Conservation (phyloP, 64 coral and sea anemone genomes). For the Acropora tenuis region DNA sequence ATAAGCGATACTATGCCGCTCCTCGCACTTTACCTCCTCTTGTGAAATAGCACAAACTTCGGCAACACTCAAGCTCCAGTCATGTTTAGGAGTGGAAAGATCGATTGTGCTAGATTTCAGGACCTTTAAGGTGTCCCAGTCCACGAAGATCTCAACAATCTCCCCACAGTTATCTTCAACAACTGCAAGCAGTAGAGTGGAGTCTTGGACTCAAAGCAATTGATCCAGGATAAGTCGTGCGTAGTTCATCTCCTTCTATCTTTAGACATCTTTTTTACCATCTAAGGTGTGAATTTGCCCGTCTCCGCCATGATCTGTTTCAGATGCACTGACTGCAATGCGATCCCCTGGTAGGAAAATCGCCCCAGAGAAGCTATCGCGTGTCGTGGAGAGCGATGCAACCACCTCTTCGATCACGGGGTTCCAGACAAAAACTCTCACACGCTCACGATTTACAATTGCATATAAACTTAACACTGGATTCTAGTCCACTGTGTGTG, state of each 20-base stretch:
- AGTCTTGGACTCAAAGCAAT: slow-evolving; percentile 42
- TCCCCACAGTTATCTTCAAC: background rate
- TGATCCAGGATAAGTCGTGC: slow-evolving; percentile 29
- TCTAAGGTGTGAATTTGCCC: background rate
- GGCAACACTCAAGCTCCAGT: background rate
- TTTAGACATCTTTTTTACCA: background rate
- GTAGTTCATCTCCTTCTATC: background rate
- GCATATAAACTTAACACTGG: slow-evolving; percentile 14
- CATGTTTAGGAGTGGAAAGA: background rate
- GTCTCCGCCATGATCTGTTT: background rate
- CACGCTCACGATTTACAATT: background rate
- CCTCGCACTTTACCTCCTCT: slow-evolving; percentile 16
- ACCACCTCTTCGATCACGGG: background rate
- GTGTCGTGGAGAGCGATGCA: background rate
- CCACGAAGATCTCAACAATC: slow-evolving; percentile 48
- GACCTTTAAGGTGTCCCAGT: slow-evolving; percentile 46
- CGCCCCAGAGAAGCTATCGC: background rate
- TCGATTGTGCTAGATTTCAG: slow-evolving; percentile 34
- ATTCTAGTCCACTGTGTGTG: background rate
- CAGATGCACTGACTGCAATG: background rate
- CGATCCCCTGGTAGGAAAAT: background rate
- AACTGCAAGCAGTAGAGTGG: slow-evolving; percentile 24
- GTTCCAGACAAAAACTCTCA: background rate
- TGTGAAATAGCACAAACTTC: slow-evolving; percentile 35
- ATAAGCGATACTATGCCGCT: slow-evolving; percentile 56